Evolutionary conservation across 2,888 invertebrate species (phyloP).

Genomic region (Lasioglossum oenotherae): DNA sequence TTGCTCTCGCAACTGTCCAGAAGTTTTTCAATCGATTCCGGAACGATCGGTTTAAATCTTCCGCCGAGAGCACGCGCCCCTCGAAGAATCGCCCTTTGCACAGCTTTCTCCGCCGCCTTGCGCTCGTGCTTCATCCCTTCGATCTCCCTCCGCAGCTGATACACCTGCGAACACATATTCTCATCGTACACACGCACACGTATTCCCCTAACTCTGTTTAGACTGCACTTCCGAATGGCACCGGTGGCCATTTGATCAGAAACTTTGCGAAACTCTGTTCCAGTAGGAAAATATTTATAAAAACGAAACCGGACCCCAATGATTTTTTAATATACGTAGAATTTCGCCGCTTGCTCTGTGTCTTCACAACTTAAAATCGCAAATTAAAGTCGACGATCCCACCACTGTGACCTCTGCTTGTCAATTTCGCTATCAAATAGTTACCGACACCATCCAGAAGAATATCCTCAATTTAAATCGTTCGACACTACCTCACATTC

Average conservation of each 20-base stretch:
- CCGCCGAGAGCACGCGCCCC: slow-evolving; percentile 64
- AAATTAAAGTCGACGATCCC: too few relatives aligned
- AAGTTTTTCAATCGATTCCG: slow-evolving; percentile 57
- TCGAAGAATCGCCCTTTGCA: slow-evolving; percentile 66
- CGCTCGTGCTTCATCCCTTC: slow-evolving; percentile 53
- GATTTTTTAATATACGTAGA: not conserved
- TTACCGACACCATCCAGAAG: not conserved
- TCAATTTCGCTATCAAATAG: not conserved
- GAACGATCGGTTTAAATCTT: slow-evolving; percentile 64
- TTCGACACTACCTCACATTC: slow-evolving; percentile 64
- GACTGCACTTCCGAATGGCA: not conserved
- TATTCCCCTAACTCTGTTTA: not conserved
- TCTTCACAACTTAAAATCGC: not conserved
- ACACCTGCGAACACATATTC: slow-evolving; percentile 35
- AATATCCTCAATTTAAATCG: not conserved
- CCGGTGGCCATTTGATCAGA: not conserved
- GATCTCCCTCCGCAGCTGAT: slow-evolving; percentile 48
- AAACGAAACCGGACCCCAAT: not conserved
- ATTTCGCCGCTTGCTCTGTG: not conserved
- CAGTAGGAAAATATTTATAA: not conserved
- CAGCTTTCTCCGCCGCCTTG: slow-evolving; percentile 62
- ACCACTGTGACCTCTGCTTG: too few relatives aligned
- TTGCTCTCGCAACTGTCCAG: slow-evolving; percentile 41
- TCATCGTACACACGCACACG: not conserved
- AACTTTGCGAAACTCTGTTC: not conserved